These are phyloP conservation scores for Latrodectus geometricus DNA, from an alignment of 1,140 invertebrate genomes.

Conservation along the genomic window DNA sequence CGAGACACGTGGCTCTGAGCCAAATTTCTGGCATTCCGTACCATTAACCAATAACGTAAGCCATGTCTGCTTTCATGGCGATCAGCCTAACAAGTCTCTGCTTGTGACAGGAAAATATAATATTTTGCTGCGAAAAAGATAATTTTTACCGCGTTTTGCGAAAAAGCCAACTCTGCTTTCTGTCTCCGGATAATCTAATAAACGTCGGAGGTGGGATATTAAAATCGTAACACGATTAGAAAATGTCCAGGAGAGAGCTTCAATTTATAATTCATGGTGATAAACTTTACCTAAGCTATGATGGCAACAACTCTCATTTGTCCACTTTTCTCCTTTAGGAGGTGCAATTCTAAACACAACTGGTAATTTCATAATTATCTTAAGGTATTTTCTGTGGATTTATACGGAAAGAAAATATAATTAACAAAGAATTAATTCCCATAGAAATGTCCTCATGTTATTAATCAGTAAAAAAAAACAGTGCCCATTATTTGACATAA, in stretches of 20 bases:
- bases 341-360: too few species aligned
- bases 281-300: background rate
- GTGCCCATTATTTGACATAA: too few species aligned
- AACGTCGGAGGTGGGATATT: background rate
- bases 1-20: conserved; percentile 12
- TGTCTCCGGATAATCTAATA: background rate
- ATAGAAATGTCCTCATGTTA: too few species aligned
- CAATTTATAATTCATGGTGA: background rate
- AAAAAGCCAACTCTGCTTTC: background rate
- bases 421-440: too few species aligned
- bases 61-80: conserved; percentile 17
- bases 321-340: too few species aligned
- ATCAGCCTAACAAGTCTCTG: background rate
- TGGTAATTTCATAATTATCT: too few species aligned
- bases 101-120: background rate
- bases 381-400: too few species aligned
- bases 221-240: background rate
- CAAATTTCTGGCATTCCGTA: conserved; percentile 16
- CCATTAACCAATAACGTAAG: conserved; percentile 27
- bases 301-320: too few species aligned
- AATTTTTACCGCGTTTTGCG: background rate
- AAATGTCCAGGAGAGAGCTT: background rate
- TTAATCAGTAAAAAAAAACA: too few species aligned
- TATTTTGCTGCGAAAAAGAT: background rate
- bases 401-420: too few species aligned